Conservation (phyloP, 1,140 invertebrate species). For the Hesperophylax magnus region DNA sequence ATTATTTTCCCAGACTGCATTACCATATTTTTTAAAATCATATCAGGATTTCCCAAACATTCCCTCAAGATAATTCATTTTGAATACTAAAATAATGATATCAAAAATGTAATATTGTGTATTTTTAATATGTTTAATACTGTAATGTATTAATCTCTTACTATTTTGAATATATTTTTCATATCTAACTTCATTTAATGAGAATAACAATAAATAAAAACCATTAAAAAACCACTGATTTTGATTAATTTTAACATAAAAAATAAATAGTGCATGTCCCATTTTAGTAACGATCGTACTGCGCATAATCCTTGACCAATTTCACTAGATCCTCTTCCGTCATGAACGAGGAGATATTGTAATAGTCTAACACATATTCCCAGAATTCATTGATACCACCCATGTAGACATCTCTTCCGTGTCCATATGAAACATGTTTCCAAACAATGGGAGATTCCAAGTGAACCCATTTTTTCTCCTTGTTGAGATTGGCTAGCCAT, state of each 20-base stretch:
- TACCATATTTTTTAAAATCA: constrained; percentile 26
- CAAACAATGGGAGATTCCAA: constrained; percentile 67
- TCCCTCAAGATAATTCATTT: neutral
- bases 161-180: constrained; percentile 57
- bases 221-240: neutral
- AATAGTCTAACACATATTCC: constrained; percentile 72
- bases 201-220: constrained; percentile 50
- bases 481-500: constrained; percentile 66
- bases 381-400: constrained; percentile 71
- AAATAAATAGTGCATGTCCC: neutral
- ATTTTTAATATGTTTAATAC: constrained; percentile 50
- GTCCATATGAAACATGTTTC: constrained; percentile 68
- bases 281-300: constrained; percentile 57
- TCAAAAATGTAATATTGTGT: constrained; percentile 44
- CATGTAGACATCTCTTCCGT: constrained; percentile 68
- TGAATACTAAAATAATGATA: constrained; percentile 15
- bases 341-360: constrained; percentile 68
- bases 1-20: constrained; percentile 14
- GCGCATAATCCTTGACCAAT: constrained; percentile 61
- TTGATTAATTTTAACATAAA: neutral
- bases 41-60: constrained; percentile 16
- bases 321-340: constrained; percentile 64
- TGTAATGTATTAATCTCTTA: constrained; percentile 49
- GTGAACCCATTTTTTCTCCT: constrained; percentile 69
- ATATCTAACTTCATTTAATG: constrained; percentile 57